phyloP scores from a whole-genome alignment of 2,113 vertebrate genomes.

The Galbula dea region DNA sequence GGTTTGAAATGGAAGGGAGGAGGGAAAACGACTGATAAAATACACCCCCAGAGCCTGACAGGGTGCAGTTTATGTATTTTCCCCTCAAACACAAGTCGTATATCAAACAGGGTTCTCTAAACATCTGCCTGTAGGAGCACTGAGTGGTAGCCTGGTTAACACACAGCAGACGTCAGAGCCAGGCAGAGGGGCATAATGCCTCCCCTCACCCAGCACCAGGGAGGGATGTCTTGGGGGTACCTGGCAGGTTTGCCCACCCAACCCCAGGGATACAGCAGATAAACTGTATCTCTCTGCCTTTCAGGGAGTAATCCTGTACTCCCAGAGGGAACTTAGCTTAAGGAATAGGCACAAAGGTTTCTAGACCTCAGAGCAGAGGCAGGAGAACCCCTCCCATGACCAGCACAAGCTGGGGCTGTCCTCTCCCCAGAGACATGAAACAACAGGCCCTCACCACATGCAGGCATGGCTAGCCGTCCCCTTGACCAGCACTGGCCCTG shows the following conservation, averaged over 20 bases:
- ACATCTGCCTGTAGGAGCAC: background rate
- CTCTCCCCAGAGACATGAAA: background rate
- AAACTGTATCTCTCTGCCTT: background rate
- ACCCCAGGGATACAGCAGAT: background rate
- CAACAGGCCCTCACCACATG: background rate
- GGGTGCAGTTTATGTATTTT: background rate
- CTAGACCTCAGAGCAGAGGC: background rate
- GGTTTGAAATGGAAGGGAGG: slow-evolving; percentile 2
- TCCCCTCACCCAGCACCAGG: rapidly evolving
- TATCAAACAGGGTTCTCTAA: background rate
- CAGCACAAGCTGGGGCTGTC: background rate
- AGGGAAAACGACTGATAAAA: background rate
- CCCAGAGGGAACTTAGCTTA: background rate
- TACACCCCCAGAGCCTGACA: background rate
- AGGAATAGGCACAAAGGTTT: background rate
- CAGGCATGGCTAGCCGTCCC: rapidly evolving
- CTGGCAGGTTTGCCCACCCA: rapidly evolving
- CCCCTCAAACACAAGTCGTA: background rate
- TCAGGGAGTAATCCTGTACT: background rate
- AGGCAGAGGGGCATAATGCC: background rate
- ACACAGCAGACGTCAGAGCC: background rate
- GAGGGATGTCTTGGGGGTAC: background rate
- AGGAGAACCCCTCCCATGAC: rapidly evolving
- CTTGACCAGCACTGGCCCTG: background rate
- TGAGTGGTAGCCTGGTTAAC: background rate